Evolutionary conservation across 2,113 vertebrate genomes (phyloP).

Genomic region (Mirounga angustirostris): DNA sequence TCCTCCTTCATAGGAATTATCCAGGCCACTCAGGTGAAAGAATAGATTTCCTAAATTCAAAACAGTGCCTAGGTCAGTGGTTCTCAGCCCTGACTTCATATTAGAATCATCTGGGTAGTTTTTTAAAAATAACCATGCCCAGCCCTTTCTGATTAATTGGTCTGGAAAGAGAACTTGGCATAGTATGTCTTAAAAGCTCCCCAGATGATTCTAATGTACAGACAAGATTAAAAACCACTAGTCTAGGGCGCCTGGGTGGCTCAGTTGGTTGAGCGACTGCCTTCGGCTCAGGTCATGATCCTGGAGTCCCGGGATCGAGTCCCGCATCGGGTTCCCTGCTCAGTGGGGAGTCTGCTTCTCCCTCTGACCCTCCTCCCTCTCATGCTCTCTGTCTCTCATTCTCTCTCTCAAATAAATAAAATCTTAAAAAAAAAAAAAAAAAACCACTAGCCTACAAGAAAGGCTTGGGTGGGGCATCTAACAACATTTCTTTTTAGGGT

Average conservation of each 20-base stretch:
- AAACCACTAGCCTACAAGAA: slow-evolving; percentile 45
- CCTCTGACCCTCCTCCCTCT: too few relatives aligned
- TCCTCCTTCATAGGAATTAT: slow-evolving; percentile 54
- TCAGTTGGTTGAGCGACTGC: too few relatives aligned
- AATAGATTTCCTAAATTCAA: slow-evolving; percentile 61
- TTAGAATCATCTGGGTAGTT: slow-evolving; percentile 64
- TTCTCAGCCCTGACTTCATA: slow-evolving; percentile 38
- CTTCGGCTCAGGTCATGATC: too few relatives aligned
- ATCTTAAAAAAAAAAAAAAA: neutral
- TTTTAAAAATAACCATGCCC: slow-evolving; percentile 64
- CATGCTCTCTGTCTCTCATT: too few relatives aligned
- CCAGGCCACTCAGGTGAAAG: slow-evolving; percentile 45
- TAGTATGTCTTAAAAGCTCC: slow-evolving; percentile 27
- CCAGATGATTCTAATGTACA: slow-evolving; percentile 54
- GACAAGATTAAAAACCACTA: slow-evolving; percentile 51
- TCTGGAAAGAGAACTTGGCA: slow-evolving; percentile 8
- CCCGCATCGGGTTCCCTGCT: too few relatives aligned
- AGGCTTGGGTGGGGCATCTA: neutral
- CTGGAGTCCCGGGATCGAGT: too few relatives aligned
- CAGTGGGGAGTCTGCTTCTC: too few relatives aligned
- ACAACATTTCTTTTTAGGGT: slow-evolving; percentile 47
- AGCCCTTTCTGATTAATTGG: slow-evolving; percentile 67
- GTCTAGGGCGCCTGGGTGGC: neutral
- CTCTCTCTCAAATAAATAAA: too few relatives aligned
- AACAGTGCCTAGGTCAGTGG: slow-evolving; percentile 63